Evolutionary conservation across 2,888 invertebrate genomes (phyloP), one percentile per base, ranked within the genome.

Genomic region (Pterobdella sp.): DNA sequence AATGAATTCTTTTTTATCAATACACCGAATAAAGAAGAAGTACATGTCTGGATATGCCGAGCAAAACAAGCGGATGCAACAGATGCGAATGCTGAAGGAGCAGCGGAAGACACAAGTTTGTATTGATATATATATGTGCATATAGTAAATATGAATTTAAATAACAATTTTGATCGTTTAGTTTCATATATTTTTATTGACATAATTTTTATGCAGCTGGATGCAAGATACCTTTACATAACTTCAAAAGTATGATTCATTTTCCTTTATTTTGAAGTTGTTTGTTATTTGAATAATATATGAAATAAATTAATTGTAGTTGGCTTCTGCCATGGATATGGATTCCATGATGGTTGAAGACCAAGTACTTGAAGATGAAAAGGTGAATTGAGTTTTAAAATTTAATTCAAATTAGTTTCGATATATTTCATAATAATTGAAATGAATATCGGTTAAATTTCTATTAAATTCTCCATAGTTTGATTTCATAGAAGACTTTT

Each of bases 401-500:
- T 68, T 26, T 37, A n/a, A 7, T 68, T 4, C 1, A 64, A 35
- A 68, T n/a, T n/a, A n/a, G n/a, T n/a, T n/a, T n/a, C n/a, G n/a
- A n/a, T n/a, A n/a, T n/a, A n/a, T n/a, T n/a, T n/a, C n/a, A n/a
- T n/a, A n/a, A n/a, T n/a, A n/a, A n/a, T n/a, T n/a, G n/a, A n/a
- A n/a, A n/a, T n/a, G n/a, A n/a, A n/a, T n/a, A n/a, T n/a, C n/a
- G n/a, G 22, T 32, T 1, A 3, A 26, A 18, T 26, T 63, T 63
- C 31, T 63, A 3, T 66, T 1, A 10, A 75, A 70, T 73, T 52
- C 68, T 69, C 79, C 78, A 34, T 78, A 83, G 83, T 84, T 84
- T 80, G 81, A 81, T 29, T 71, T 81, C 76, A 81, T 84, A 70
- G 83, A 82, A 18, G 77, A 79, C 4, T 84, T 84, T 76, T 82